Conservation (phyloP, 2,797 vertebrate genomes). For the Malurus splendens region DNA sequence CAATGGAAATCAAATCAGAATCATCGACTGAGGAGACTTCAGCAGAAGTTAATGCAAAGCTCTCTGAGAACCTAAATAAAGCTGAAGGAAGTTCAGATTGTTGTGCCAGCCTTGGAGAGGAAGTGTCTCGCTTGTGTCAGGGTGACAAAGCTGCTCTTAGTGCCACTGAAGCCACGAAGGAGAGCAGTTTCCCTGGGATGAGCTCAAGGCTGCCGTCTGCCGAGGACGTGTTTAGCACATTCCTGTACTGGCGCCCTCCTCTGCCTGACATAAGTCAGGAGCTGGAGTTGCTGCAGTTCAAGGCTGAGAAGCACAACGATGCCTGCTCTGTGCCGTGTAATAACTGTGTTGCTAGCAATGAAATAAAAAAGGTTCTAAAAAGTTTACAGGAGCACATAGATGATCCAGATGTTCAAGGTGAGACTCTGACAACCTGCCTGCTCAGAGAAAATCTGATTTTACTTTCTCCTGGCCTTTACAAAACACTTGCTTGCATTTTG, state of each 20-base stretch:
- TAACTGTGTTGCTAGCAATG: constrained; percentile 76
- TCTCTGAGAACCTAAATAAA: not conserved
- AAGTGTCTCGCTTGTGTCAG: not conserved
- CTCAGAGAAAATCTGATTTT: not conserved
- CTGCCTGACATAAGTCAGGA: constrained; percentile 87
- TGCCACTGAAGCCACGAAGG: constrained; percentile 28
- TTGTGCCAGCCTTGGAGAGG: constrained; percentile 42
- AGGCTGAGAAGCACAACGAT: constrained; percentile 42
- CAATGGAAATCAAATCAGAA: not conserved
- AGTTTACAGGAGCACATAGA: constrained; percentile 84
- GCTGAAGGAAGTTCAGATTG: constrained; percentile 40
- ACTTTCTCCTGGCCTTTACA: not conserved
- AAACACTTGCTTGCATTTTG: not conserved
- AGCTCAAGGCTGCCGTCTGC: constrained; percentile 3
- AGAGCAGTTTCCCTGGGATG: not conserved
- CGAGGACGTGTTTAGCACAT: constrained; percentile 80
- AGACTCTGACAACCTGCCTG: not conserved
- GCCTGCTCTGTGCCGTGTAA: not conserved
- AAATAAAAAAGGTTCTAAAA: constrained; percentile 87
- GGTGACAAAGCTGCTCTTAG: constrained; percentile 31
- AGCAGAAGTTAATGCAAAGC: not conserved
- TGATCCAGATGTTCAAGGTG: constrained; percentile 89
- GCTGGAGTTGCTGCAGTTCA: constrained; percentile 76
- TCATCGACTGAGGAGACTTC: not conserved
- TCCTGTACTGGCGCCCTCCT: constrained; percentile 84